Evolutionary conservation across 2,888 invertebrate genomes (phyloP), one percentile per base, ranked within the genome.

Genomic region (Rotaria magnacalcarata): DNA sequence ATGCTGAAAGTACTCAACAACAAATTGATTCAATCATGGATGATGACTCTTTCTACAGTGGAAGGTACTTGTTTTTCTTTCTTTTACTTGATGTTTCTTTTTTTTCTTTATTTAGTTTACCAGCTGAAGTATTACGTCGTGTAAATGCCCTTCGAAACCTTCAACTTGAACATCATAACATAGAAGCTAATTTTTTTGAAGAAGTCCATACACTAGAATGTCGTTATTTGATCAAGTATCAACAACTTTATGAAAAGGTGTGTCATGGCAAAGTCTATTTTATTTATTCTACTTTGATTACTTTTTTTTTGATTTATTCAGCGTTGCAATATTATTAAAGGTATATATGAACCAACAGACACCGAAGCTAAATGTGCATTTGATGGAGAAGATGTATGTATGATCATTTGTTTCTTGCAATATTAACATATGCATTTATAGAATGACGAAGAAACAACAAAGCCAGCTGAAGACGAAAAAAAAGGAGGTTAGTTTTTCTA

Each of bases 171-270:
- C 94, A 94, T 84, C 94, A 95, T 11, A 94, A 95, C 89, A 93
- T 96, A 86, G 97, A 97, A 91, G 94, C 95, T 0, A 94, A 96
- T 90, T 96, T 98, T 92, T 97, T 96, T 91, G 94, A 94, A 89
- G 96, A 96, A 90, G 95, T 99, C 74, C 97, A 97, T 90, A 94
- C 94, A 43, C 93, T 99, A 85, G 98, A 99, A 92, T 94, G 95
- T 92, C 95, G 95, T 91, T 97, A 96, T 91, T 94, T 95, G 89
- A 93, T 94, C 88, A 92, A 94, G 88, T 96, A 95, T 91, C 93
- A 93, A 87, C 94, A 94, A 4, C 91, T 95, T 84, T 95, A 94
- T 91, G 94, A 95, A 89, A 94, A 80, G 3, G 80, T 80, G n/a
- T 41, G 11, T 14, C 11, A 14, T 34, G 34, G 34, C 34, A 54